phyloP scores from a whole-genome alignment of 2,113 vertebrate genomes.

The Rhagologus leucostigma region DNA sequence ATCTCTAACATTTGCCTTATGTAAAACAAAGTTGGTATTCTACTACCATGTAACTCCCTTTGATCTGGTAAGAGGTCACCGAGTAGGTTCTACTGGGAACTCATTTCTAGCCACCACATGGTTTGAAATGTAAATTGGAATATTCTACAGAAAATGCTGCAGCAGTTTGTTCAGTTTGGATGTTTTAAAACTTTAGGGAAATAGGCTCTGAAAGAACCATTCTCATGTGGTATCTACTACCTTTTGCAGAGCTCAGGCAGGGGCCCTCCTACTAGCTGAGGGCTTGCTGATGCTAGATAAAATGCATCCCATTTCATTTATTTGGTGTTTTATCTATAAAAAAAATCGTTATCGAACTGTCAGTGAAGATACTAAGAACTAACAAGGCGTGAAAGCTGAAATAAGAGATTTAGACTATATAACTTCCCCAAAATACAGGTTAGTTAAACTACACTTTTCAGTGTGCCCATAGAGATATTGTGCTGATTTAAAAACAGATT shows the following conservation, averaged over 20 bases:
- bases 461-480: rapidly evolving
- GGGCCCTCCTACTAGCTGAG: not conserved
- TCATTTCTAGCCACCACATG: not conserved
- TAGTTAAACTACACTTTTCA: not conserved
- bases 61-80: not conserved
- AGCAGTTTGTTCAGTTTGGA: not conserved
- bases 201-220: not conserved
- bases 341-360: not conserved
- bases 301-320: not conserved
- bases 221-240: not conserved
- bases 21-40: not conserved
- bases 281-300: not conserved
- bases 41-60: not conserved
- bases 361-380: not conserved
- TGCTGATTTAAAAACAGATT: not conserved
- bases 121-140: not conserved
- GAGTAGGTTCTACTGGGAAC: not conserved
- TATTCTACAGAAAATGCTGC: not conserved
- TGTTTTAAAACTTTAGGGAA: not conserved
- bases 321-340: not conserved
- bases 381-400: not conserved
- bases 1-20: not conserved
- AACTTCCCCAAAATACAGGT: not conserved
- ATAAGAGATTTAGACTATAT: not conserved
- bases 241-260: not conserved